A percentile compares a stretch with the other conserved stretches of the same genome.
Conservation (phyloP, 2,797 vertebrate species). For the Balearica regulorum region DNA sequence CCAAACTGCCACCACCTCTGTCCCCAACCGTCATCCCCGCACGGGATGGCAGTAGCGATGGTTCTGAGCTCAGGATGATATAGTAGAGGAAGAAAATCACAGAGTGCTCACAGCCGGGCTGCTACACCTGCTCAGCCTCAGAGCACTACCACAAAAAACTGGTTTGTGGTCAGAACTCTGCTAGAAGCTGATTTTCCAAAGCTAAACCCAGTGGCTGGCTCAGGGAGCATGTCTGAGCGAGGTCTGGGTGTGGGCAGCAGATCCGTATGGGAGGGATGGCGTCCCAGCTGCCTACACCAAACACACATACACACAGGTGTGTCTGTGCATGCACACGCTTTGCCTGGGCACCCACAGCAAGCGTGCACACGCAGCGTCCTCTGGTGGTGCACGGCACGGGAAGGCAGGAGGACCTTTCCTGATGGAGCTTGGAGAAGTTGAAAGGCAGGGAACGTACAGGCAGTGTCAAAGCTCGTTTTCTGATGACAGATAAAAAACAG, state of each 20-base stretch:
- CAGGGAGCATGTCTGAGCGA: fast-evolving
- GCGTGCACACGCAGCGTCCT: not conserved
- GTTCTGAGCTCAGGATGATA: not conserved
- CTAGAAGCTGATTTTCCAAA: not conserved
- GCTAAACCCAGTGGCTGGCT: not conserved
- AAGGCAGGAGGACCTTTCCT: not conserved
- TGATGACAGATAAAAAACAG: not conserved
- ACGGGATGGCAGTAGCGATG: fast-evolving
- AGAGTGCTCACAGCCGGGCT: not conserved
- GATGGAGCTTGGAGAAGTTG: not conserved
- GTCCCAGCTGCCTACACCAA: not conserved
- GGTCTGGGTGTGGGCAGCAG: not conserved
- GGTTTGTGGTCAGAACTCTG: not conserved
- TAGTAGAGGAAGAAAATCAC: not conserved
- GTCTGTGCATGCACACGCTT: not conserved
- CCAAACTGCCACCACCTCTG: not conserved
- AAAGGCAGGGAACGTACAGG: not conserved
- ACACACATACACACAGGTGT: fast-evolving
- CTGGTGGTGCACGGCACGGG: fast-evolving
- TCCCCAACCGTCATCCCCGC: not conserved
- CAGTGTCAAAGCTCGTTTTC: not conserved
- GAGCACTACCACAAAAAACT: not conserved
- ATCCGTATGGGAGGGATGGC: not conserved
- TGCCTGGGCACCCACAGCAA: not conserved
- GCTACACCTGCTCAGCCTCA: not conserved